Conservation (phyloP, 2,797 vertebrate genomes). For the Delichon dasypus region DNA sequence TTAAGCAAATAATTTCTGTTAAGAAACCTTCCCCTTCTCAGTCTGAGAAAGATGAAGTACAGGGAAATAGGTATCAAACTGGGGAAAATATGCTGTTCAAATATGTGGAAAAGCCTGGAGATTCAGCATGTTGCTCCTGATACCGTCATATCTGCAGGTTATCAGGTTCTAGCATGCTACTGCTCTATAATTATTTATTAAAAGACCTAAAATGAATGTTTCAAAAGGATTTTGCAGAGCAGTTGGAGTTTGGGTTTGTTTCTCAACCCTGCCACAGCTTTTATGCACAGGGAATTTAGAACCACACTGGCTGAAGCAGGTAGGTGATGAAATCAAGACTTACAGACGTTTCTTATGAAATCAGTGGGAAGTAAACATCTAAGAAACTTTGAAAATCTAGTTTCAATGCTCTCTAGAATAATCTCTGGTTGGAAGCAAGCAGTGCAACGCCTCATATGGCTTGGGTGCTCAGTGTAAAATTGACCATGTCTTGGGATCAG, state of each 20-base stretch:
- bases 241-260: not conserved
- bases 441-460: not conserved
- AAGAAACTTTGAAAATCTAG: slow-evolving; percentile 8
- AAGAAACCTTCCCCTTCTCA: not conserved
- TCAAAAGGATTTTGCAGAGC: slow-evolving; percentile 11
- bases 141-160: not conserved
- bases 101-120: not conserved
- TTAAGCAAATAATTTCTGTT: not conserved
- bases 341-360: slow-evolving; percentile 21
- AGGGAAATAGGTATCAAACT: not conserved
- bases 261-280: not conserved
- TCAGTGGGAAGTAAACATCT: not conserved
- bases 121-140: slow-evolving; percentile 2
- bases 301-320: not conserved
- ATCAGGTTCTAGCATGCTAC: not conserved
- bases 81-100: not conserved
- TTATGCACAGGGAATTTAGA: not conserved
- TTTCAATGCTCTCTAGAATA: not conserved
- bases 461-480: not conserved
- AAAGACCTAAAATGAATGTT: slow-evolving; percentile 21
- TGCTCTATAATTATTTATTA: slow-evolving; percentile 36
- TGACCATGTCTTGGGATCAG: not conserved
- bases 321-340: slow-evolving; percentile 17
- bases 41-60: not conserved
- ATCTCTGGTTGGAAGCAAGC: not conserved